Conservation (phyloP, 2,797 vertebrate species). For the Otus scops region DNA sequence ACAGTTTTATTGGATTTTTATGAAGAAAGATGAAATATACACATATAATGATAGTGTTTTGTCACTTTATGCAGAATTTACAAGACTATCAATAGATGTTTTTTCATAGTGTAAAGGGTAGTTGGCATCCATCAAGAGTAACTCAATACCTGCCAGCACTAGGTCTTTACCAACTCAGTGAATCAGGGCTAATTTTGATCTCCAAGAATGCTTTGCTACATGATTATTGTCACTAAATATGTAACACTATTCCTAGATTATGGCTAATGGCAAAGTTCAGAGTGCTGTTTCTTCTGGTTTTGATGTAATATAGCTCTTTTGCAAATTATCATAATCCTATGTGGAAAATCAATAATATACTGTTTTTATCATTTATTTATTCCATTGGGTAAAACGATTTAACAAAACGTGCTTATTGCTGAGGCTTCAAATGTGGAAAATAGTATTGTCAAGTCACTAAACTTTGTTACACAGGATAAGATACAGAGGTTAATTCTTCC, state of each 20-base stretch:
- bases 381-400: not conserved
- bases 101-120: not conserved
- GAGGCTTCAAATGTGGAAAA: slow-evolving; percentile 7
- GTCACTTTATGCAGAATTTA: not conserved
- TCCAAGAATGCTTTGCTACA: not conserved
- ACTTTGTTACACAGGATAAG: not conserved
- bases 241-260: not conserved
- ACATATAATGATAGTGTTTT: not conserved
- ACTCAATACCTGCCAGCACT: not conserved
- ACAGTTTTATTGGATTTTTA: not conserved
- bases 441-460: not conserved
- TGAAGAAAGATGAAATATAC: not conserved
- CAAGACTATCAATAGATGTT: not conserved
- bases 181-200: not conserved
- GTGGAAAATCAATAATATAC: not conserved
- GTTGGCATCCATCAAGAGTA: not conserved
- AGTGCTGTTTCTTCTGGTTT: not conserved
- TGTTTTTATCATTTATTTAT: not conserved
- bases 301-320: not conserved
- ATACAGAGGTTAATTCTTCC: not conserved
- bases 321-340: not conserved
- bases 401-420: not conserved
- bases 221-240: not conserved
- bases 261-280: not conserved
- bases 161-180: not conserved